These are phyloP conservation scores for Anguilla japonica DNA, from an alignment of 2,113 vertebrate genomes.

Conservation along the genomic window DNA sequence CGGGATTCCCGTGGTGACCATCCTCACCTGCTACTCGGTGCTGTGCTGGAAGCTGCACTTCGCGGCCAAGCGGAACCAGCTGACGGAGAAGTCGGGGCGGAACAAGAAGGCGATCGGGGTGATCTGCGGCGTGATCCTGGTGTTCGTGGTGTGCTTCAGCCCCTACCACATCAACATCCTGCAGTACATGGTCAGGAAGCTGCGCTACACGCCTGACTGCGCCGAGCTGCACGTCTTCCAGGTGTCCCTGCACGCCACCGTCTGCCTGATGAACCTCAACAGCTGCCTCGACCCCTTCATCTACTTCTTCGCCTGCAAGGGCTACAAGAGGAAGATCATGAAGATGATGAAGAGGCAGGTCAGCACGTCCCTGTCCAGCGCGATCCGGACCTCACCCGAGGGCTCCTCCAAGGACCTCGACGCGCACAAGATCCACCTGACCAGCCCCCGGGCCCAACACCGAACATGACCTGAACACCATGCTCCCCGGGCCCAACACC, in stretches of 20 bases:
- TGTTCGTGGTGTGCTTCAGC: constrained; percentile 88
- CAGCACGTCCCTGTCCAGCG: constrained; percentile 88
- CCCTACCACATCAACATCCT: constrained; percentile 89
- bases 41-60: constrained; percentile 84
- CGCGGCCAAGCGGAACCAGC: constrained; percentile 81
- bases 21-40: constrained; percentile 84
- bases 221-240: constrained; percentile 78
- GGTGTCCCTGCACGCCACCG: constrained; percentile 86
- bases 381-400: constrained; percentile 78
- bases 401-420: constrained; percentile 78
- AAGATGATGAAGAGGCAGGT: constrained; percentile 82
- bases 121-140: constrained; percentile 89
- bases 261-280: constrained; percentile 95
- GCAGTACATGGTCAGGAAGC: constrained; percentile 91
- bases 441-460: constrained; percentile 26
- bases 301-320: constrained; percentile 97
- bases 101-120: constrained; percentile 91
- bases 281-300: constrained; percentile 93
- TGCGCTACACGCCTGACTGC: constrained; percentile 69
- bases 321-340: constrained; percentile 91
- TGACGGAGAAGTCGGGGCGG: constrained; percentile 86
- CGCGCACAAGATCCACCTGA: constrained; percentile 61
- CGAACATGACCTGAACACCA: constrained; percentile 39
- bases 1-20: constrained; percentile 78
- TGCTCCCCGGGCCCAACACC: constrained; percentile 18